phyloP scores from a whole-genome alignment of 2,888 invertebrate genomes.

The Orchesellides sinensis region DNA sequence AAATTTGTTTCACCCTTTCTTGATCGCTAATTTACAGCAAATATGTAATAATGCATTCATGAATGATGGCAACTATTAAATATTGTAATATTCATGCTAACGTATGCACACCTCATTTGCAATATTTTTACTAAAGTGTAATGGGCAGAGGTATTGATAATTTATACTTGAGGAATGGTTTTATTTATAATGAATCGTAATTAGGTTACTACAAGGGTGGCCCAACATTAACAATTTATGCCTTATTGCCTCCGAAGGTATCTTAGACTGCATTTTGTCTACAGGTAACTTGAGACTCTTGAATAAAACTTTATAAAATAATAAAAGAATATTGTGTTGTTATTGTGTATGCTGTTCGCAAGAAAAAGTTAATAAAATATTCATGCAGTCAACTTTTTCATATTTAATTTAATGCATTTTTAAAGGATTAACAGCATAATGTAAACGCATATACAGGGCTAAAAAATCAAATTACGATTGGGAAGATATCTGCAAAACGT shows the following conservation, averaged over 20 bases:
- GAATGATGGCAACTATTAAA: background rate
- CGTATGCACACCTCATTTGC: slow-evolving; percentile 21
- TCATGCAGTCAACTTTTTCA: background rate
- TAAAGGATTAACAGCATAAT: background rate
- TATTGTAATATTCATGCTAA: slow-evolving; percentile 19
- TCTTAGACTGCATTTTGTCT: background rate
- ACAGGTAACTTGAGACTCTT: too few species aligned
- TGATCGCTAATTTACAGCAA: slow-evolving; percentile 29
- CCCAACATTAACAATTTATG: slow-evolving; percentile 2
- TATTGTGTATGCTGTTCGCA: too few species aligned
- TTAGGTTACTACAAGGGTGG: slow-evolving; percentile 40
- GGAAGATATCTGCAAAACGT: too few species aligned
- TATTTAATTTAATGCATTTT: too few species aligned
- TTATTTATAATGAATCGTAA: slow-evolving; percentile 51
- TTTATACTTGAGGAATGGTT: slow-evolving; percentile 34
- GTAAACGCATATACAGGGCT: background rate
- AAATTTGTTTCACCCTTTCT: slow-evolving; percentile 41
- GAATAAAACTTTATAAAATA: too few species aligned
- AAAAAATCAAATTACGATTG: too few species aligned
- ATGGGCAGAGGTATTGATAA: slow-evolving; percentile 20
- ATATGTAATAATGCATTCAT: background rate
- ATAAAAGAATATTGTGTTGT: too few species aligned
- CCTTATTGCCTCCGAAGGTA: too few species aligned
- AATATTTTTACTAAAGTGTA: background rate
- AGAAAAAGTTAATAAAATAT: background rate